Base-by-base conservation (phyloP, 2,888 invertebrate species). In the Dascillus cervinus region DNA sequence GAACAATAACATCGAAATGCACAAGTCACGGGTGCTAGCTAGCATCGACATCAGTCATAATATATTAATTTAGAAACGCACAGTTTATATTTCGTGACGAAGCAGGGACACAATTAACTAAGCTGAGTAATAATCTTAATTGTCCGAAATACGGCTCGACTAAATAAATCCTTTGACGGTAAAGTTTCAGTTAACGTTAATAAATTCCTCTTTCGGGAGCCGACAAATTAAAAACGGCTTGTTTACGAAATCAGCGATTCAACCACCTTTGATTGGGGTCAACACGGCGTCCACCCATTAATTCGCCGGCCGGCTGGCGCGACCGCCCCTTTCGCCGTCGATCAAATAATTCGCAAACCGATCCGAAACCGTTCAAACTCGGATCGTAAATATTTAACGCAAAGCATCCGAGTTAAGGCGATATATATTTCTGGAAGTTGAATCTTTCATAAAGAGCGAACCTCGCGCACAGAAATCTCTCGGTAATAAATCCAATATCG, bases 111-210 rank as follows among this genome's bases (percentile, higher is more conserved):
- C 32, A 39, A 39, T 39, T 35, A 39, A 39, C 32, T 32, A 34
- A 17, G 28, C 39, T 35, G 39, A 39, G 29, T 32, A 35, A 39
- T 37, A 38, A 24, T 38, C 45, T 52, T 54, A 59, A 59, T 58
- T 58, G 55, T 50, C 55, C 52, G 52, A 58, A 58, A 56, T 58
- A 53, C 54, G 52, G 48, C 54, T 53, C n/a, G 54, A 51, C 53
- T 47, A 54, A 55, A 56, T 56, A 56, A 58, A 56, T 56, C 53
- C 55, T 58, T 57, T 57, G 59, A 48, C 55, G 57, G 55, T 48
- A 37, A 45, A 48, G 41, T 46, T 39, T 40, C n/a, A n/a, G n/a
- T n/a, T n/a, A n/a, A n/a, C n/a, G 40, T 45, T 44, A 47, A 46
- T 41, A 33, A 37, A 36, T 25, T 26, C 11, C 30, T 29, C 31